Percentiles rank a stretch among this genome's conserved stretches.
phyloP scores from a whole-genome alignment of 2,113 vertebrate genomes.

The Periophthalmodon schlosseri region DNA sequence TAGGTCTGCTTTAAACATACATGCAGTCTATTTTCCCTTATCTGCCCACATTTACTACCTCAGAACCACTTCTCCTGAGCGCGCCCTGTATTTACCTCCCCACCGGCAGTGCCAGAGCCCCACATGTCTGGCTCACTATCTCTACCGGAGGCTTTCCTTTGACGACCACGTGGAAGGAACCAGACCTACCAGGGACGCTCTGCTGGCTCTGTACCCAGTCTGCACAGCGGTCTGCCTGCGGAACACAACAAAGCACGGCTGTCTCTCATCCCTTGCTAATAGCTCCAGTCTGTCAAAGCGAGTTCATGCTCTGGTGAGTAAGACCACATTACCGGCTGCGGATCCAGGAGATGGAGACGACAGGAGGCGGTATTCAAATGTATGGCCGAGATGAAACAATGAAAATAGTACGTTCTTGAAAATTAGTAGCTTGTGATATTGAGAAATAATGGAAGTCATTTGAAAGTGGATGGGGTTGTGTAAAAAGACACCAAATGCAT shows the following conservation, averaged over 20 bases:
- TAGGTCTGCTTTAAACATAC: too few relatives aligned
- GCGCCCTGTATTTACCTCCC: too few relatives aligned
- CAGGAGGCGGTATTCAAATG: not conserved
- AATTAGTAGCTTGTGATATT: not conserved
- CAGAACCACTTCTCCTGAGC: too few relatives aligned
- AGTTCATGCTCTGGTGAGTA: not conserved
- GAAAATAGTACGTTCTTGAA: not conserved
- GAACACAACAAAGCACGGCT: not conserved
- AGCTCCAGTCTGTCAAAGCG: not conserved
- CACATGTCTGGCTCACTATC: too few relatives aligned
- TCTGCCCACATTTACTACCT: too few relatives aligned
- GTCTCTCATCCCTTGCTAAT: not conserved
- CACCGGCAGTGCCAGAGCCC: too few relatives aligned
- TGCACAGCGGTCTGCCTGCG: not conserved
- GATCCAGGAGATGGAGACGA: not conserved
- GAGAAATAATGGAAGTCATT: not conserved
- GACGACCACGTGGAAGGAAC: too few relatives aligned
- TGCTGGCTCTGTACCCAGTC: not conserved
- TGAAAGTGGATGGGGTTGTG: not conserved
- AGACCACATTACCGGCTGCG: not conserved
- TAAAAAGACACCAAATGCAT: not conserved
- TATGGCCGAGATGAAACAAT: not conserved
- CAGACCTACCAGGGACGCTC: too few relatives aligned
- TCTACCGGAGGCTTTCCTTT: too few relatives aligned
- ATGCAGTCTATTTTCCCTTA: too few relatives aligned